Evolutionary conservation across 1,140 invertebrate genomes (phyloP).

Genomic region (Caenorhabditis remanei): DNA sequence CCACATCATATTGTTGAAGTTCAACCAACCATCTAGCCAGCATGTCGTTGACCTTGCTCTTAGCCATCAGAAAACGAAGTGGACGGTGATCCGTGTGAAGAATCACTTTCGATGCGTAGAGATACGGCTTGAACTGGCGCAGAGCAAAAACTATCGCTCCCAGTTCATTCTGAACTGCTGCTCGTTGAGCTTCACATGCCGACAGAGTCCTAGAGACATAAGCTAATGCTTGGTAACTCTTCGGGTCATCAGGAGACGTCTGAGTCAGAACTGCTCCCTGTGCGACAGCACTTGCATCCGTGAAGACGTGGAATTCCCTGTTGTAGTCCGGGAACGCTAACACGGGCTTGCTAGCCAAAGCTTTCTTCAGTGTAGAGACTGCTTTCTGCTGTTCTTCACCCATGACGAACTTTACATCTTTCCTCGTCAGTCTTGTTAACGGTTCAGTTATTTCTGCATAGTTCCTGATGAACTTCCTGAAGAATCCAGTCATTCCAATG

Average conservation of each 20-base stretch:
- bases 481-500: slow-evolving; percentile 73
- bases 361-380: neutral
- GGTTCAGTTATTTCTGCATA: slow-evolving; percentile 69
- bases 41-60: neutral
- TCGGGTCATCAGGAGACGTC: too few species aligned
- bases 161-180: neutral
- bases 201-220: too few species aligned
- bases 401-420: slow-evolving; percentile 42
- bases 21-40: slow-evolving; percentile 38
- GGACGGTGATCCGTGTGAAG: slow-evolving; percentile 39
- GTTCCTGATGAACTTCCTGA: slow-evolving; percentile 71
- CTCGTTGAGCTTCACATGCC: neutral
- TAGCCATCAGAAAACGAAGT: neutral
- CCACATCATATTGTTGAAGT: slow-evolving; percentile 1
- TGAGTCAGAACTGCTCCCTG: slow-evolving; percentile 53
- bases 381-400: slow-evolving; percentile 3
- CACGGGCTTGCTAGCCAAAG: neutral
- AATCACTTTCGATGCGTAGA: neutral
- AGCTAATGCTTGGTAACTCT: too few species aligned
- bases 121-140: slow-evolving; percentile 35
- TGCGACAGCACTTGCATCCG: slow-evolving; percentile 48
- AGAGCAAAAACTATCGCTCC: slow-evolving; percentile 40
- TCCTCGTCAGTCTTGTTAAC: slow-evolving; percentile 65
- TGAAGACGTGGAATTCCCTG: slow-evolving; percentile 39
- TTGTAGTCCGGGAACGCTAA: slow-evolving; percentile 55